Evolutionary conservation across 2,113 vertebrate genomes (phyloP), one percentile per base, ranked within the genome.

Genomic region (Struthidea cinerea): DNA sequence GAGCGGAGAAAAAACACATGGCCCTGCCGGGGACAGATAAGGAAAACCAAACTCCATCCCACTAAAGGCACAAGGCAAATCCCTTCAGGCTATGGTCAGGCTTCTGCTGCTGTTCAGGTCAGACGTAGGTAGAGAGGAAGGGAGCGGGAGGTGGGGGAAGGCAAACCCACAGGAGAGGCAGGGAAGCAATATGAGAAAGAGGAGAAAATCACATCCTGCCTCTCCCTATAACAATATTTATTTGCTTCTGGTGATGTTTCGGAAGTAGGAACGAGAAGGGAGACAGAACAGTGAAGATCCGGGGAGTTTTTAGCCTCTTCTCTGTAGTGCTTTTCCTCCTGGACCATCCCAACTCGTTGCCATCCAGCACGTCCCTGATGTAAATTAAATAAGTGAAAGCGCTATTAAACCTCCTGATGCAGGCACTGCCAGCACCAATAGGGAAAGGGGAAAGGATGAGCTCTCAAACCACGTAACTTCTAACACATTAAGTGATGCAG

Each of bases 341-440:
- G 37, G 71, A 71, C 59, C 68, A 84, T 57, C 35, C 41, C 2
- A 6, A 28, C 68, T 79, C 1, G 0, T 33, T 88, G 69, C 61
- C 67, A 61, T 69, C 49, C 42, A 79, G 92, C 94, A 95, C 8
- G 65, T 90, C 74, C 60, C 77, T 56, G n/a, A 60, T 61, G 84
- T 35, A 94, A 96, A 96, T 96, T 90, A 90, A 84, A 86, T 93
- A 92, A 92, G 41, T 17, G 56, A 49, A 78, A 92, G 37, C 44
- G 50, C 71, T 78, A 52, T 84, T 93, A 95, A 78, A 46, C 57
- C 60, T 87, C 83, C 80, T 55, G 84, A 92, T 73, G 30, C 76
- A 95, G 68, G 42, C 71, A 42, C 42, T 80, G 80, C 30, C 39
- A 76, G 59, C 42, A 74, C 68, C 19, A 67, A 17, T 42, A 84